A percentile compares a stretch with the other conserved stretches of the same genome.
Conservation (phyloP, 2,113 vertebrate species). For the Gavia stellata region DNA sequence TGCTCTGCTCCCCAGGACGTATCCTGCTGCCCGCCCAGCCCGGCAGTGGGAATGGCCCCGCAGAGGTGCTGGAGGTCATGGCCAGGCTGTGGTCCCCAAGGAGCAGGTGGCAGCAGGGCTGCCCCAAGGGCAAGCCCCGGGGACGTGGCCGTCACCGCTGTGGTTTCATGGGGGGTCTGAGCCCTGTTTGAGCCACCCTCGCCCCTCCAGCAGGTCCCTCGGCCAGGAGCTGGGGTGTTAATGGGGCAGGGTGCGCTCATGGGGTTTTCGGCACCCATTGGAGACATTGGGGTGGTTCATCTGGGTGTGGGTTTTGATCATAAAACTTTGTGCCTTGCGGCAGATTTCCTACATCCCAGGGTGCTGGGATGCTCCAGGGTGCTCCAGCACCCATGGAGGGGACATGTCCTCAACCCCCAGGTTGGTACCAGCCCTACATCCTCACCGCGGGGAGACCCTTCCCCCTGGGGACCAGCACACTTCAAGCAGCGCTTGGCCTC, state of each 20-base stretch:
- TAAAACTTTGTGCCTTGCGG: background rate
- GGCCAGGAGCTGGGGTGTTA: background rate
- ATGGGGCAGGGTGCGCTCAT: accelerated
- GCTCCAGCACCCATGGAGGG: background rate
- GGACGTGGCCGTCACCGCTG: background rate
- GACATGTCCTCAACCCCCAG: background rate
- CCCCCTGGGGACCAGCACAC: background rate
- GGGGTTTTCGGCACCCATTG: background rate
- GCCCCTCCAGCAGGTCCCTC: accelerated
- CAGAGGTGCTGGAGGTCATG: background rate
- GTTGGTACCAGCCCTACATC: background rate
- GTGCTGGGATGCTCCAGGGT: background rate
- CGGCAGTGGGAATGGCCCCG: background rate
- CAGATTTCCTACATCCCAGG: background rate
- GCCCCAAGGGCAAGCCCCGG: background rate
- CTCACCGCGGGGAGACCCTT: background rate
- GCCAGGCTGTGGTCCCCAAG: background rate
- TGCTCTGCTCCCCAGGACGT: background rate
- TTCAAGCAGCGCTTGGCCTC: background rate
- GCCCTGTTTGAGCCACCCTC: background rate
- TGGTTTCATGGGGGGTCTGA: background rate
- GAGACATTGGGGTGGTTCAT: background rate
- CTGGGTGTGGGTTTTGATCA: background rate
- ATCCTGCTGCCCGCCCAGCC: background rate
- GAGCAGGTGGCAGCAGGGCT: background rate